Evolutionary conservation across 2,797 vertebrate species (phyloP).

Genomic region (Chloroceryle inda): DNA sequence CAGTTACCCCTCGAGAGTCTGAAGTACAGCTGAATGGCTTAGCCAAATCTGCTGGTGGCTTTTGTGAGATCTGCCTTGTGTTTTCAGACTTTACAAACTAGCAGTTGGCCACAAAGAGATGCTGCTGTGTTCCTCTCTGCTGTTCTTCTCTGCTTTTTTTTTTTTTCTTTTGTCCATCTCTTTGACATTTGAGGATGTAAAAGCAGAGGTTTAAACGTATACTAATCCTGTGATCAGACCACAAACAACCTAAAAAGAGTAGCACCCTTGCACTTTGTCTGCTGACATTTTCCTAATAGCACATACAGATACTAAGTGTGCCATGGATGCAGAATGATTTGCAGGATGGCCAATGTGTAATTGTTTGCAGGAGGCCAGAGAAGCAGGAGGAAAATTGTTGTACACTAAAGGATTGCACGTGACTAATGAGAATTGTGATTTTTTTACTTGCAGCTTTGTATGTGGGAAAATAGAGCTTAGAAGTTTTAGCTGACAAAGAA

Average conservation of each 20-base stretch:
- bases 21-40: not conserved
- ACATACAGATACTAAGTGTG: not conserved
- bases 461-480: not conserved
- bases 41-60: not conserved
- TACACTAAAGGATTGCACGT: accelerated
- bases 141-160: not conserved
- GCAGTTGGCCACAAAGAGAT: not conserved
- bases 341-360: not conserved
- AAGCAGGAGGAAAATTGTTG: not conserved
- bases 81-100: not conserved
- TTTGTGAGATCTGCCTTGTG: not conserved
- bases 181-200: not conserved
- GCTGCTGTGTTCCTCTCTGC: not conserved
- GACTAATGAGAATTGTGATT: not conserved
- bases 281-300: accelerated
- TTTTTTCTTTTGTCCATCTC: not conserved
- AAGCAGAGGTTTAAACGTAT: not conserved
- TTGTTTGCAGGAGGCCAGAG: not conserved
- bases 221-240: not conserved
- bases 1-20: not conserved
- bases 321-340: not conserved
- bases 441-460: not conserved
- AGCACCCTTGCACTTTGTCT: not conserved
- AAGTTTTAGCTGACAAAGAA: not conserved
- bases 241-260: not conserved